Percentiles rank a stretch among this genome's conserved stretches.
Conservation (phyloP, 64 coral and sea anemone genomes). For the Anthopleura sola region DNA sequence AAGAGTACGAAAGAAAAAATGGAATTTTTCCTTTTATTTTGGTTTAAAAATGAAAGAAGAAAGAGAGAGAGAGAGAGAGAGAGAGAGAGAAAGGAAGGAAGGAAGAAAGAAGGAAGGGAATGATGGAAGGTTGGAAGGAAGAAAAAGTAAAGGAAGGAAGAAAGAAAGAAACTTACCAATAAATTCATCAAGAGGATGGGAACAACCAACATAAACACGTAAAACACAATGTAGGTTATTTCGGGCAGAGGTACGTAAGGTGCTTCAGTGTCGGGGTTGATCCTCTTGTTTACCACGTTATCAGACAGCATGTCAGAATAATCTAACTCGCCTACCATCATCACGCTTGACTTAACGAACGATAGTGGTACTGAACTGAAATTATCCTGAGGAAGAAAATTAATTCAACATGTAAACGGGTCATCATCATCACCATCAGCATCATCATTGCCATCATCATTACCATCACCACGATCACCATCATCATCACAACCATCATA, state of each 20-base stretch:
- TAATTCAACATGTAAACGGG: too few species aligned
- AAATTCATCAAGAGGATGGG: conserved; percentile 88
- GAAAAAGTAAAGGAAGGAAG: not conserved
- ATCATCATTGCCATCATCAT: too few species aligned
- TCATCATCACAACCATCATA: too few species aligned
- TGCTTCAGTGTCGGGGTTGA: conserved; percentile 26
- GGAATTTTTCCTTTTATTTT: too few species aligned
- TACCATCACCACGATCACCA: too few species aligned
- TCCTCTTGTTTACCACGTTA: conserved; percentile 51
- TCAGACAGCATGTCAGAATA: conserved; percentile 44
- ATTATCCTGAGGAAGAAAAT: conserved; percentile 35
- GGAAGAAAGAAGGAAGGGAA: too few species aligned
- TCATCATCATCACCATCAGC: too few species aligned
- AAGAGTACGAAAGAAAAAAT: not conserved
- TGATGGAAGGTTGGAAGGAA: not conserved
- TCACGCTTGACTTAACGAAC: conserved; percentile 65
- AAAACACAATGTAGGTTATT: conserved; percentile 52
- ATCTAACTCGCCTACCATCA: conserved; percentile 80
- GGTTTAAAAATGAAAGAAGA: not conserved
- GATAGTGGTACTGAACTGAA: conserved; percentile 50
- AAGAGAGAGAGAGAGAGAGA: too few species aligned
- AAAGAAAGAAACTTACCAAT: conserved; percentile 32
- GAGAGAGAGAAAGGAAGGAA: too few species aligned
- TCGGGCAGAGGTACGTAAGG: conserved; percentile 67
- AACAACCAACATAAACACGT: conserved; percentile 60